Evolutionary conservation across 2,113 vertebrate species (phyloP).

Genomic region (Myxocyprinus asiaticus): DNA sequence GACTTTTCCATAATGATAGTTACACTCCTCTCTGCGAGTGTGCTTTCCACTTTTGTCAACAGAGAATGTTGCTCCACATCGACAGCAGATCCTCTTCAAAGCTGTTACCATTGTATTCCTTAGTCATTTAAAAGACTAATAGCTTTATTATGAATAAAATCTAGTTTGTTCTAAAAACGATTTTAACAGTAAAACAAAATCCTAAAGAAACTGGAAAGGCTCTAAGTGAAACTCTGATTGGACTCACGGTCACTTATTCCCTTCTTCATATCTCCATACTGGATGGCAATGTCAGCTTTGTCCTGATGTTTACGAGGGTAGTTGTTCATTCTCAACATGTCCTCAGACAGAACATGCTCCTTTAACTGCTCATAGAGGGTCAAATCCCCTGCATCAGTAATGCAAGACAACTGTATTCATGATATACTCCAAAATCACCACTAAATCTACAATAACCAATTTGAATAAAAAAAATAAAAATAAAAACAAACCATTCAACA

Average conservation of each 20-base stretch:
- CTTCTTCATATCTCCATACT: slow-evolving; percentile 70
- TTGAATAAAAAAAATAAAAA: background rate
- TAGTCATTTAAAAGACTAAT: slow-evolving; percentile 17
- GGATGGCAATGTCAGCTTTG: slow-evolving; percentile 68
- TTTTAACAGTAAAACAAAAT: background rate
- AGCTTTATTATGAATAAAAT: background rate
- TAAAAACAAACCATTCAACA: background rate
- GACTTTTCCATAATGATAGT: slow-evolving; percentile 78
- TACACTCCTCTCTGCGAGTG: slow-evolving; percentile 77
- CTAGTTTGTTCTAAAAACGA: background rate
- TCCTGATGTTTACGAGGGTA: slow-evolving; percentile 73
- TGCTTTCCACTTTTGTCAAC: slow-evolving; percentile 74
- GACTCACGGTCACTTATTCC: slow-evolving; percentile 64
- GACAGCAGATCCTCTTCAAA: slow-evolving; percentile 76
- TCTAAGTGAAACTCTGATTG: background rate
- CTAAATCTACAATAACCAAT: background rate
- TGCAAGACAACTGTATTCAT: background rate
- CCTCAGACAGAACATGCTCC: slow-evolving; percentile 75
- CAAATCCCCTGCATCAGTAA: slow-evolving; percentile 55
- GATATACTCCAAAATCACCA: background rate
- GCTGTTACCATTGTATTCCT: slow-evolving; percentile 59
- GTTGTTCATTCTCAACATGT: slow-evolving; percentile 73
- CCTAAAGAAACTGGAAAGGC: background rate
- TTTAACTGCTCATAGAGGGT: slow-evolving; percentile 74
- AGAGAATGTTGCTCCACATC: slow-evolving; percentile 75